phyloP scores from a whole-genome alignment of 1,140 invertebrate genomes.

The Cherax destructor region DNA sequence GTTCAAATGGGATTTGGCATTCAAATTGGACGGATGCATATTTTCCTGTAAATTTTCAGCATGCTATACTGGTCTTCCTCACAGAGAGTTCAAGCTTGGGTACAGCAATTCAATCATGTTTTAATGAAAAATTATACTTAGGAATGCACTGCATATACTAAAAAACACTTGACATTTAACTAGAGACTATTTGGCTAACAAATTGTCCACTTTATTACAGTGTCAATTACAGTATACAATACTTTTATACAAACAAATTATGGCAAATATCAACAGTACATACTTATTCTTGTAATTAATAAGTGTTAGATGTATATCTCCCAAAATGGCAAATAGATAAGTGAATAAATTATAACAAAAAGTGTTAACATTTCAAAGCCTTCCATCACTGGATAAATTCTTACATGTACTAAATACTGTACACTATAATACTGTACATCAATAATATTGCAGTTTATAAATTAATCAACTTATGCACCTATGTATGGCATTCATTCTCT shows the following conservation, averaged over 20 bases:
- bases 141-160: no score
- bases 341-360: neutral
- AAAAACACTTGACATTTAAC: no score
- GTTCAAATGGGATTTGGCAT: no score
- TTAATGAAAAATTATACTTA: no score
- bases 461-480: neutral
- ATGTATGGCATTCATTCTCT: neutral
- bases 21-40: no score
- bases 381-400: neutral
- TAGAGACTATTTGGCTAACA: no score
- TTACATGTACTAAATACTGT: neutral
- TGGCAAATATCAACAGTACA: neutral
- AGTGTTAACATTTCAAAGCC: no score
- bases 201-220: neutral
- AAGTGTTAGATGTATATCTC: neutral
- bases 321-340: neutral
- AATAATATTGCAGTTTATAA: neutral
- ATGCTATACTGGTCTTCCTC: no score
- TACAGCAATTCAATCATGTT: no score
- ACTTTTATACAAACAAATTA: neutral
- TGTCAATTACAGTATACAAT: neutral
- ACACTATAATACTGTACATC: no score
- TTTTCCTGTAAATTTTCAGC: no score
- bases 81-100: no score
- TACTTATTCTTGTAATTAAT: neutral